A percentile compares a stretch with the other conserved stretches of the same genome.
phyloP scores from a whole-genome alignment of 2,113 vertebrate species.

The Felis catus region DNA sequence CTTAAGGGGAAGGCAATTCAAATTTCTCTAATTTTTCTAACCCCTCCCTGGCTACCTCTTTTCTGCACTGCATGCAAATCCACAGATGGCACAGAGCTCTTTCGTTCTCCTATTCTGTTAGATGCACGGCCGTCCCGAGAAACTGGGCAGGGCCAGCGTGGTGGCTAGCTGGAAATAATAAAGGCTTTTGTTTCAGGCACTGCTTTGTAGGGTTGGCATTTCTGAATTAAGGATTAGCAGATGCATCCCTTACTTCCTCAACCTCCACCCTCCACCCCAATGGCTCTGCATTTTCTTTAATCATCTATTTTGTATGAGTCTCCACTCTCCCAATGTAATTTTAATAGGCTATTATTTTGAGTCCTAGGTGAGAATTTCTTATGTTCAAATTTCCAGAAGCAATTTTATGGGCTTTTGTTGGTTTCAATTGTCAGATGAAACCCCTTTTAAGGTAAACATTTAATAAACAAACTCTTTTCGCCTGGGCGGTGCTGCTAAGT shows the following conservation, averaged over 20 bases:
- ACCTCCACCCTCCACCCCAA: too few species aligned
- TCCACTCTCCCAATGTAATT: neutral
- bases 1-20: neutral
- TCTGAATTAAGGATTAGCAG: neutral
- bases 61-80: neutral
- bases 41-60: neutral
- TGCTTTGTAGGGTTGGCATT: neutral
- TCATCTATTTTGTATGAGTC: neutral
- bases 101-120: neutral
- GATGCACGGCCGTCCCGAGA: neutral
- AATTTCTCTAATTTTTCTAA: neutral
- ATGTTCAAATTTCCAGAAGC: neutral
- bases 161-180: neutral
- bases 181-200: neutral
- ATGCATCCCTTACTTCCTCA: neutral
- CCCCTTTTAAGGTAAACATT: neutral
- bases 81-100: neutral
- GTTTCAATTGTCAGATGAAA: neutral
- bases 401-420: neutral
- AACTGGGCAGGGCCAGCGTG: neutral
- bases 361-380: conserved; percentile 32
- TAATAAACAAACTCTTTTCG: neutral
- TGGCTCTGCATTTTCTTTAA: neutral
- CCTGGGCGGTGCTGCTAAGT: neutral
- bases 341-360: conserved; percentile 42